Conservation (phyloP, 2,797 vertebrate species). For the Sorex maritimensis region DNA sequence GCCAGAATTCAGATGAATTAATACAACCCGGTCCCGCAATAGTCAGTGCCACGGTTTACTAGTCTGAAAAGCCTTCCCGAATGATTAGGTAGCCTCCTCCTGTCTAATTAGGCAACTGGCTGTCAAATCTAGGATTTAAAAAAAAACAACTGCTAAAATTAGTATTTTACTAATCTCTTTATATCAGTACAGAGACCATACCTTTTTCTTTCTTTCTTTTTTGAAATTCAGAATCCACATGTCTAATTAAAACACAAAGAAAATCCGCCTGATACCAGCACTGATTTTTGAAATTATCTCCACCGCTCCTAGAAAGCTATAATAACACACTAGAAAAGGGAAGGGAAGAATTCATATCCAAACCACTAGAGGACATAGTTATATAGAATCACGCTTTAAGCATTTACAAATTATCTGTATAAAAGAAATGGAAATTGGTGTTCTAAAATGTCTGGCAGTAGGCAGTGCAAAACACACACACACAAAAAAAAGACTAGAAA, state of each 20-base stretch:
- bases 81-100: not conserved
- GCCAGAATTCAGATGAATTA: constrained; percentile 6
- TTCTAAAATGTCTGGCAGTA: constrained; percentile 37
- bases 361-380: not conserved
- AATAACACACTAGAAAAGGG: not conserved
- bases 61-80: not conserved
- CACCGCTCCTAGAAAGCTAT: not conserved
- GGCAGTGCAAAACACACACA: not conserved
- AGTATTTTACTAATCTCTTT: constrained; percentile 12
- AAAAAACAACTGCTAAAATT: not conserved
- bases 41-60: not conserved
- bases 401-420: constrained; percentile 9
- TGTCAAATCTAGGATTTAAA: constrained; percentile 7
- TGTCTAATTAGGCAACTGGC: not conserved
- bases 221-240: not conserved
- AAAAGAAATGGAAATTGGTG: not conserved
- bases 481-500: not conserved
- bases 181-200: constrained; percentile 28
- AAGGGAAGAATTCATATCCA: constrained; percentile 6
- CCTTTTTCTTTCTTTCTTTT: constrained; percentile 47
- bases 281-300: not conserved
- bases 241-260: constrained; percentile 31
- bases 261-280: constrained; percentile 16
- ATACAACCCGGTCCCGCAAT: not conserved
- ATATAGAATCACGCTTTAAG: not conserved